Evolutionary conservation across 2,113 vertebrate genomes (phyloP).

Genomic region (Gracilinanus agilis): DNA sequence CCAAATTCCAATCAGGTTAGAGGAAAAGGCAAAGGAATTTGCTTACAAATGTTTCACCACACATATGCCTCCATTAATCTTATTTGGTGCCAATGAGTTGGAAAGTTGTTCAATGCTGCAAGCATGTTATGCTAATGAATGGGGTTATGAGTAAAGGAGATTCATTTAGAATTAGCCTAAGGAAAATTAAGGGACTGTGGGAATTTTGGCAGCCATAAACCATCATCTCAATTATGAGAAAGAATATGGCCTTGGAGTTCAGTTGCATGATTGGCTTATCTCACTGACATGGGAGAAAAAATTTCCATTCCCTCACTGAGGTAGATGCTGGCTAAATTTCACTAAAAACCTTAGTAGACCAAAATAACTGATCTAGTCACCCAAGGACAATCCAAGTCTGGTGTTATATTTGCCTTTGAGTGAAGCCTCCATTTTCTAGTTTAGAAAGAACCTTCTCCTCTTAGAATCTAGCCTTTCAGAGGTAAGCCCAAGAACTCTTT

Average conservation of each 20-base stretch:
- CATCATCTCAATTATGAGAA: background rate
- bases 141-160: background rate
- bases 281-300: background rate
- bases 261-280: background rate
- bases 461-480: background rate
- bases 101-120: background rate
- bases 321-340: background rate
- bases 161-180: background rate
- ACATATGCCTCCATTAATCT: slow-evolving; percentile 34
- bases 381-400: background rate
- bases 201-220: background rate
- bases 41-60: slow-evolving; percentile 3
- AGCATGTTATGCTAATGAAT: background rate
- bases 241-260: background rate
- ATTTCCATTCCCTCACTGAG: background rate
- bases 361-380: background rate
- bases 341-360: background rate
- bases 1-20: slow-evolving; percentile 37
- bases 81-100: slow-evolving; percentile 34
- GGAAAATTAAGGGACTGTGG: background rate
- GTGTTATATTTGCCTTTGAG: background rate
- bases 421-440: background rate
- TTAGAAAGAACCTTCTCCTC: background rate
- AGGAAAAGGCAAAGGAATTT: slow-evolving; percentile 36
- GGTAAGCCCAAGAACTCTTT: background rate